Conservation (phyloP, 2,113 vertebrate genomes). For the Tragulus kanchil region DNA sequence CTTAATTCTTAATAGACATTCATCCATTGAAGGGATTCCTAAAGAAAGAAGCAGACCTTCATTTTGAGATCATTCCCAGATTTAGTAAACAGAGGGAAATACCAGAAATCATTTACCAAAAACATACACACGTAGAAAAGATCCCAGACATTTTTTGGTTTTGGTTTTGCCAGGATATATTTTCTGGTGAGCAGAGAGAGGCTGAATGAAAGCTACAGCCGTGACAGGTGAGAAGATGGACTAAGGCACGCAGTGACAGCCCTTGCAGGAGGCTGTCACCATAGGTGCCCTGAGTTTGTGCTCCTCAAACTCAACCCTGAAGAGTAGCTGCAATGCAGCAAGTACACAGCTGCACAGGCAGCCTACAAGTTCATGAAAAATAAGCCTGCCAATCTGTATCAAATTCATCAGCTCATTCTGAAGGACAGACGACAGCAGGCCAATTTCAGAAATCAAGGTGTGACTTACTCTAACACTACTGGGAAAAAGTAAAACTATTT, state of each 20-base stretch:
- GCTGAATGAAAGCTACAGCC: background rate
- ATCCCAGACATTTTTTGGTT: background rate
- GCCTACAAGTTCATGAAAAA: background rate
- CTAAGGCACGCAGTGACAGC: background rate
- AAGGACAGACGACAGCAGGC: background rate
- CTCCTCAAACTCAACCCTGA: background rate
- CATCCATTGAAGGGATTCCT: background rate
- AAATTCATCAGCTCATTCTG: background rate
- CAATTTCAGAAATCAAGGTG: background rate
- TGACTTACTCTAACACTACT: background rate
- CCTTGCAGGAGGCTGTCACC: background rate
- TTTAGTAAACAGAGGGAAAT: background rate
- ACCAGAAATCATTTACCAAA: conserved; percentile 14
- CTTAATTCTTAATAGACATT: conserved; percentile 38
- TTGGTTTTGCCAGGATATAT: conserved; percentile 25
- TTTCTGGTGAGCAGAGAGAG: conserved; percentile 55
- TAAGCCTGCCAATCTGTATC: background rate
- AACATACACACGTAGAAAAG: background rate
- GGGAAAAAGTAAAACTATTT: background rate
- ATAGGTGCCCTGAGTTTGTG: background rate
- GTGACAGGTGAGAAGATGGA: background rate
- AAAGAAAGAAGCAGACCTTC: conserved; percentile 12
- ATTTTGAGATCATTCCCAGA: conserved; percentile 28
- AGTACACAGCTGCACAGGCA: background rate
- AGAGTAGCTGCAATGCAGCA: background rate